These are phyloP conservation scores for Luidia sarsii DNA, from an alignment of 53 echinoderm and acorn worm genomes.

Conservation along the genomic window DNA sequence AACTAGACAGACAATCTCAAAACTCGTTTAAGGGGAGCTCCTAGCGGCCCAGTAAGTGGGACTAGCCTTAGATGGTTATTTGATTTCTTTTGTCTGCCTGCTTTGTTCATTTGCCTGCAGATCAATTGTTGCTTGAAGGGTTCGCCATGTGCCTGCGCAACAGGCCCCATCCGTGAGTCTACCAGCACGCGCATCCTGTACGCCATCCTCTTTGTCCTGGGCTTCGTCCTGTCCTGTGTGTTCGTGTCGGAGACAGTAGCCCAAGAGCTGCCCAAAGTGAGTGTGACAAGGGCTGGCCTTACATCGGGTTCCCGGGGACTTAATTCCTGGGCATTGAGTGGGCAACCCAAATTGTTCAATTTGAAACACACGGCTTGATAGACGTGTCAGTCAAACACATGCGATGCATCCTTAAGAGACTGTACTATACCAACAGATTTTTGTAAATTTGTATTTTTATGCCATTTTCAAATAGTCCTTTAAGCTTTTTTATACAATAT, in stretches of 20 bases:
- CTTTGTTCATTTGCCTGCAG: constrained; percentile 27
- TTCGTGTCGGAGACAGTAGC: constrained; percentile 83
- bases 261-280: constrained; percentile 64
- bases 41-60: too few relatives aligned
- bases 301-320: neutral
- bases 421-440: too few relatives aligned
- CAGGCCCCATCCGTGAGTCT: constrained; percentile 80
- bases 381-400: neutral
- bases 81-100: too few relatives aligned
- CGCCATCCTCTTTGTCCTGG: constrained; percentile 69
- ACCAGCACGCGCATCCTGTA: constrained; percentile 90
- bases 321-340: neutral
- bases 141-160: constrained; percentile 65
- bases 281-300: neutral
- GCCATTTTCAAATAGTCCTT: too few relatives aligned
- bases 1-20: too few relatives aligned
- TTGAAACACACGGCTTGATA: too few relatives aligned
- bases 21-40: too few relatives aligned
- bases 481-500: too few relatives aligned
- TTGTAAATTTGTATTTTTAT: too few relatives aligned
- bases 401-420: too few relatives aligned
- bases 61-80: too few relatives aligned
- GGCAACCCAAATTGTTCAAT: neutral
- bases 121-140: constrained; percentile 79
- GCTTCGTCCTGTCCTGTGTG: constrained; percentile 71